A percentile compares a stretch with the other conserved stretches of the same genome.
Conservation (phyloP, 1,140 invertebrate genomes). For the Ericerus pela region DNA sequence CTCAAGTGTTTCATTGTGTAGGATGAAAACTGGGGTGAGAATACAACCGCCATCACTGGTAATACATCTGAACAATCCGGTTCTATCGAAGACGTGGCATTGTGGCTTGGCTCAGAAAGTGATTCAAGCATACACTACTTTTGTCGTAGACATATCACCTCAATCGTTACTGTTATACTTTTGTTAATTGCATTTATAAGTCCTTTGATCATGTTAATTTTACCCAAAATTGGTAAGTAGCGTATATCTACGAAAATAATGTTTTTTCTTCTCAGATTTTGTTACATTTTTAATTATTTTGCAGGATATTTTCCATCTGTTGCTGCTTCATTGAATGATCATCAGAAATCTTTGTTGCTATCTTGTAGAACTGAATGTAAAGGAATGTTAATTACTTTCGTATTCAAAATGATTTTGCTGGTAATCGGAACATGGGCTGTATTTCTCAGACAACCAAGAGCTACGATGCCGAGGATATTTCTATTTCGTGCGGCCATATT, state of each 20-base stretch:
- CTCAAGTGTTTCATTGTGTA: too few relatives aligned
- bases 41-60: conserved; percentile 89
- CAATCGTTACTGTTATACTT: conserved; percentile 56
- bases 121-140: conserved; percentile 50
- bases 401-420: conserved; percentile 83
- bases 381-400: conserved; percentile 76
- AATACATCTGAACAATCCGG: conserved; percentile 90
- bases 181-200: conserved; percentile 74
- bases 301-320: conserved; percentile 23
- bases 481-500: conserved; percentile 76
- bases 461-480: conserved; percentile 86
- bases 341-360: conserved; percentile 40
- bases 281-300: conserved; percentile 14
- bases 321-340: conserved; percentile 29
- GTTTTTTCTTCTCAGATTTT: too few relatives aligned
- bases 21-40: conserved; percentile 97
- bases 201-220: conserved; percentile 82
- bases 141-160: conserved; percentile 63
- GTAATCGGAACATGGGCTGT: conserved; percentile 84
- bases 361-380: conserved; percentile 73
- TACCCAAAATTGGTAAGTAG: conserved; percentile 56
- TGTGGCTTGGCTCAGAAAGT: conserved; percentile 56
- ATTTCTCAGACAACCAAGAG: conserved; percentile 54
- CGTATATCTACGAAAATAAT: too few relatives aligned
- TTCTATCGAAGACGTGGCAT: conserved; percentile 74